Percentiles rank a stretch among this genome's conserved stretches.
phyloP scores from a whole-genome alignment of 2,113 vertebrate species.

The Rhipidura dahli region DNA sequence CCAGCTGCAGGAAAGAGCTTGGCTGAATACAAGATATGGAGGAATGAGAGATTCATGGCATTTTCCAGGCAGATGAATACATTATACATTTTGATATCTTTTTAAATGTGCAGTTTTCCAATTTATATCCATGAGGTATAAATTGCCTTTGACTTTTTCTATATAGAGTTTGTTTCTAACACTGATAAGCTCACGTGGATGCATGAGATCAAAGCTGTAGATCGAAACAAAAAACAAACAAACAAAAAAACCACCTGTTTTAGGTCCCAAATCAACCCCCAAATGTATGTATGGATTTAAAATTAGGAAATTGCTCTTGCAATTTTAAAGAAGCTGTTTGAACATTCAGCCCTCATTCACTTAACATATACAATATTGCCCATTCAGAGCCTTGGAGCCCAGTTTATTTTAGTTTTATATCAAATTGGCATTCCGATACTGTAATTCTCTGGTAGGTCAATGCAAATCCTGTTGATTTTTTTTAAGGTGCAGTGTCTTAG shows the following conservation, averaged over 20 bases:
- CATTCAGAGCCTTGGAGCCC: background rate
- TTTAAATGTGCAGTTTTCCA: background rate
- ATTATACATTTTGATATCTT: background rate
- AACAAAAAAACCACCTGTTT: background rate
- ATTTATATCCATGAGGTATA: background rate
- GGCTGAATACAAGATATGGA: background rate
- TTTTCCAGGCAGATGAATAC: background rate
- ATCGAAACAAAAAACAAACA: background rate
- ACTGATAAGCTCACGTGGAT: background rate
- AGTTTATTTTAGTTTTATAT: background rate
- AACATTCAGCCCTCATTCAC: background rate
- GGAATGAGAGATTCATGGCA: background rate
- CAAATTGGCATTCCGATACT: background rate
- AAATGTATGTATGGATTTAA: background rate
- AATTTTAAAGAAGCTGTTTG: background rate
- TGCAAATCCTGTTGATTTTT: background rate
- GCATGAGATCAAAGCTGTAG: background rate
- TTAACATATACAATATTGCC: background rate
- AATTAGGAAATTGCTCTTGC: conserved; percentile 1
- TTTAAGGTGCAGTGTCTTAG: background rate
- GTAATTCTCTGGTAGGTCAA: background rate
- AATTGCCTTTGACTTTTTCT: background rate
- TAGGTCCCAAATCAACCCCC: background rate
- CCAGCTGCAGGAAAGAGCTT: background rate
- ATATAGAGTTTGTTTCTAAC: background rate